Base-by-base conservation (phyloP, 1,140 invertebrate species). In the Drosophila kepulauana region DNA sequence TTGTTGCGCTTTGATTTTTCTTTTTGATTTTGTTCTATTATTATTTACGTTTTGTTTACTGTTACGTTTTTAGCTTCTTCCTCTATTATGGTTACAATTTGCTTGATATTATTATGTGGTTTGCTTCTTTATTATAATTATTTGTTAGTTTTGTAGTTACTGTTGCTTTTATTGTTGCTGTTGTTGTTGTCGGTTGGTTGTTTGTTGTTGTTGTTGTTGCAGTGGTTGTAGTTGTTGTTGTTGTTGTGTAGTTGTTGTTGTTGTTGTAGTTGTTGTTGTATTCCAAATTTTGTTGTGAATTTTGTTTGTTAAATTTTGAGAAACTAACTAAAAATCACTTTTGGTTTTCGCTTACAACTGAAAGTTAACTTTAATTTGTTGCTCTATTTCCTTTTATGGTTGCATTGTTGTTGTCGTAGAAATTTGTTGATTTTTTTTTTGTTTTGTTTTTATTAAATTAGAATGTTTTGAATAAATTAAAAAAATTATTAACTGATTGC, bases 301-400 rank as follows among this genome's bases (percentile, higher is more conserved):
- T 90, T 91, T 90, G 87, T 82, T 92, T 92, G 91, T 92, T 91
- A 92, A 91, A 92, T 91, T 91, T 91, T 91, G 91, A 91, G 91
- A 91, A 91, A 91, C 91, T 88, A 91, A 91, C 90, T 90, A 74
- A 91, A 91, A 91, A 91, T 91, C 89, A 89, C 89, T 91, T 91
- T 88, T 88, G 78, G 69, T 88, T 87, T 86, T 88, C 79, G 69
- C 67, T 75, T 89, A 89, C 68, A 88, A 88, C 86, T 88, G 57
- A 88, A 88, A 84, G 64, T 62, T 69, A 84, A 88, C 81, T 80
- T 86, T 79, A 81, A 81, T 88, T 87, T 84, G 63, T 69, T 88
- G 61, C 62, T 71, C 45, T 63, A 35, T 86, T 76, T 86, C 56
- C 59, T 64, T 67, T 75, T 74, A 65, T 66, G 75, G 72, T 72